Percentiles rank a stretch among this genome's conserved stretches.
Conservation (phyloP, 2,113 vertebrate species). For the Eublepharis macularius region DNA sequence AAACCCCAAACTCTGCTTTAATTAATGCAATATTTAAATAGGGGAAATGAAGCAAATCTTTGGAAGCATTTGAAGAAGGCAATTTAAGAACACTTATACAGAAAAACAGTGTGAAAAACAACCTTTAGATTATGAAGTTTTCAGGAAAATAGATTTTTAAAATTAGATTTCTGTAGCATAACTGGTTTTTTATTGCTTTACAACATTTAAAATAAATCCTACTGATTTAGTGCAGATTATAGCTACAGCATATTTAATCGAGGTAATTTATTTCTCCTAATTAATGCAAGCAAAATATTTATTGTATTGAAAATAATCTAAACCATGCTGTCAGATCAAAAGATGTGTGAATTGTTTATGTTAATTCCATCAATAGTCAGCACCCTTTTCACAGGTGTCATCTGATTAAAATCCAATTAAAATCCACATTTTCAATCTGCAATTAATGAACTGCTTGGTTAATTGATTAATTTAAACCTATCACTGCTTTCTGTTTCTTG, state of each 20-base stretch:
- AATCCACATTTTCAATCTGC: background rate
- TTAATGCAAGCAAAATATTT: conserved; percentile 11
- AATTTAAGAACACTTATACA: background rate
- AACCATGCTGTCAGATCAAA: background rate
- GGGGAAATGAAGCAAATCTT: background rate
- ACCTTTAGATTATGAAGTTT: background rate
- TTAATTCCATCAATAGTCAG: background rate
- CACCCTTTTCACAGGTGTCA: background rate
- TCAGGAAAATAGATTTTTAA: conserved; percentile 1
- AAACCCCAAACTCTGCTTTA: background rate
- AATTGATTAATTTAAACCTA: conserved; percentile 23
- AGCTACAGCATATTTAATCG: background rate
- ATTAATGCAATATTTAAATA: background rate
- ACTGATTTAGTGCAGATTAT: background rate
- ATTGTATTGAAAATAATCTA: conserved; percentile 14
- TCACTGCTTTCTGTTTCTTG: conserved; percentile 4
- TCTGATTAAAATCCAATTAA: conserved; percentile 17
- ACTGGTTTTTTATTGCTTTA: no score
- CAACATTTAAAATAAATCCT: conserved; percentile 1
- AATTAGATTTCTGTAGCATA: conserved; percentile 6
- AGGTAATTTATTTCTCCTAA: conserved; percentile 1
- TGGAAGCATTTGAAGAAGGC: background rate
- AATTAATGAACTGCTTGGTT: conserved; percentile 19
- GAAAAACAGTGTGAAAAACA: background rate
- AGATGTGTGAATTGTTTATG: conserved; percentile 5